These are phyloP conservation scores for Nyctibius grandis DNA, from an alignment of 2,797 vertebrate species.

Conservation along the genomic window DNA sequence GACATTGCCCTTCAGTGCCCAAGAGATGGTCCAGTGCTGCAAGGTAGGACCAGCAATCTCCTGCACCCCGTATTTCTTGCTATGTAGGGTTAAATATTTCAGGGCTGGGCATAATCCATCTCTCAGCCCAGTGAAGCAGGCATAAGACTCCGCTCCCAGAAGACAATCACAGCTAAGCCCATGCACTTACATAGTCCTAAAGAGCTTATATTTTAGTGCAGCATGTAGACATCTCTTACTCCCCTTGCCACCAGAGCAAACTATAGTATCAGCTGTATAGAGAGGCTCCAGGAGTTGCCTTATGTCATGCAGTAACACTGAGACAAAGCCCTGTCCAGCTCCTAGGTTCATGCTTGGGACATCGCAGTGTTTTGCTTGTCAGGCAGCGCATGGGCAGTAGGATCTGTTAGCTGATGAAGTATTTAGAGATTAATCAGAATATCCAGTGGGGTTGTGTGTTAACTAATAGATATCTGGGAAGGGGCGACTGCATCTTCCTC, in stretches of 20 bases:
- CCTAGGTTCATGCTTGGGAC: neutral
- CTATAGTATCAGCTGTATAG: neutral
- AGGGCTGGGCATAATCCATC: neutral
- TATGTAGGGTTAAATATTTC: neutral
- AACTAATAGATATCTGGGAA: neutral
- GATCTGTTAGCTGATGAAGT: neutral
- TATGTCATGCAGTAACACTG: neutral
- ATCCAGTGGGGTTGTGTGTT: neutral
- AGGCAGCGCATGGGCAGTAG: neutral
- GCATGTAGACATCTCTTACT: accelerated
- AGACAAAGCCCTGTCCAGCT: neutral
- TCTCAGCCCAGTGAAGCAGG: neutral
- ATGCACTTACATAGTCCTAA: neutral
- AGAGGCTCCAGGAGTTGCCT: neutral
- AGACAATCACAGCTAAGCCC: neutral
- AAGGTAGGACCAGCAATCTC: constrained; percentile 56
- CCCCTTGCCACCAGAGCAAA: neutral
- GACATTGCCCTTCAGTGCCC: constrained; percentile 36
- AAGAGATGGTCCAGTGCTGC: constrained; percentile 75
- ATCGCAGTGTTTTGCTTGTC: neutral
- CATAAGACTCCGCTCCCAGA: neutral
- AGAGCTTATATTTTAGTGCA: neutral
- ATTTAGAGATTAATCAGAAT: neutral
- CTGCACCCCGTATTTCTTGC: accelerated
- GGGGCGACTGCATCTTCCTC: neutral